Evolutionary conservation across 2,888 invertebrate genomes (phyloP), one percentile per base, ranked within the genome.

Genomic region (Hydriomena furcata): DNA sequence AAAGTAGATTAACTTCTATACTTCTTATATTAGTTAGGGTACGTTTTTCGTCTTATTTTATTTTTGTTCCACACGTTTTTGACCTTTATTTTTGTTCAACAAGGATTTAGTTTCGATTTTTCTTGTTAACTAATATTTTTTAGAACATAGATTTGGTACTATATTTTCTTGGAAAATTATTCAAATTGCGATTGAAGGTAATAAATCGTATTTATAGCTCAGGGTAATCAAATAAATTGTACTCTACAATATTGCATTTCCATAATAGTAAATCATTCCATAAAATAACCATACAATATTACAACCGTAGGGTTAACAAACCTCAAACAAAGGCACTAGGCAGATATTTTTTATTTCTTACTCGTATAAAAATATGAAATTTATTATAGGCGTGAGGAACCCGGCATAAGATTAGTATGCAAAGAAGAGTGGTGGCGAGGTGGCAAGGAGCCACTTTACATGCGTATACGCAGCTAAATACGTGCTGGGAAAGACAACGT

Each of bases 371-470:
- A 65, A 65, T 69, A 71, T 68, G 52, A 68, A 58, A 67, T 68
- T 68, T 66, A n/a, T n/a, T n/a, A 68, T 67, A 63, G 63, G 59
- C 63, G 58, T 55, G 53, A 58, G 58, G 58, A 61, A 63, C 61
- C 48, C 44, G 49, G 51, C 50, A 51, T 40, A 21, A 55, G 51
- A 81, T 89, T 87, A 82, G 84, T 87, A 89, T 89, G 83, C 88
- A 79, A 78, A 76, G 42, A 36, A 25, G 21, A 17, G 71, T 69
- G 52, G 65, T 60, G 58, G 66, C 68, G 82, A 88, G 84, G 88
- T 88, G 89, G 80, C 85, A 81, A 88, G 75, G 65, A 74, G 64
- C 60, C 68, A 65, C 86, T 89, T 88, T 73, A 55, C 71, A 87
- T 88, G 87, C 89, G 76, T 61, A 61, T 56, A 58, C 68, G 76